Percentiles rank a stretch among this genome's conserved stretches.
These are phyloP conservation scores for Metopia argyrocephala DNA, from an alignment of 2,888 invertebrate genomes.

Conservation along the genomic window DNA sequence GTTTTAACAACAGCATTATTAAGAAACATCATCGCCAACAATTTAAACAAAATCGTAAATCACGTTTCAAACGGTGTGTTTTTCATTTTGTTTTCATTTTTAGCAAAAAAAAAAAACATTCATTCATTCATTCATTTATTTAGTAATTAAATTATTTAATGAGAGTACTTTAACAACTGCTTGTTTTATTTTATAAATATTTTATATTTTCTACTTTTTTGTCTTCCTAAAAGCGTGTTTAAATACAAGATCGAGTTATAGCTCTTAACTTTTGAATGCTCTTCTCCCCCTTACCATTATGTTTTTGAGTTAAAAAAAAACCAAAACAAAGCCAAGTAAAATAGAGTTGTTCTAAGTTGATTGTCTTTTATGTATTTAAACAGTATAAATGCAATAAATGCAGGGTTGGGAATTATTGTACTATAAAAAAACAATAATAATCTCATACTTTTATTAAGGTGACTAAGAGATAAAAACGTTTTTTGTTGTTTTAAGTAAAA, in stretches of 20 bases:
- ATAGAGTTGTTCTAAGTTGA: slow-evolving; percentile 16
- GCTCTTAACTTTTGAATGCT: not conserved
- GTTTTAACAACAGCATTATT: not conserved
- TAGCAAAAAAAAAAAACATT: not conserved
- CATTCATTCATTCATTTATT: not conserved
- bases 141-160: slow-evolving; percentile 12
- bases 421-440: not conserved
- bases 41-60: not conserved
- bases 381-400: not conserved
- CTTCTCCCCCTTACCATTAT: not conserved
- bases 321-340: not conserved
- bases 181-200: not conserved
- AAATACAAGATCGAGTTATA: slow-evolving; percentile 14
- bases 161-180: not conserved
- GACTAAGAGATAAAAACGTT: not conserved
- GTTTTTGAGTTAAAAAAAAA: slow-evolving; percentile 1
- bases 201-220: not conserved
- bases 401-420: not conserved
- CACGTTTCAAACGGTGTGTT: slow-evolving; percentile 21
- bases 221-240: not conserved
- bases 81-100: not conserved
- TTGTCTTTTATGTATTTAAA: not conserved
- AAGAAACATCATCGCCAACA: not conserved
- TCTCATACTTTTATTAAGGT: not conserved
- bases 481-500: not conserved